Percentiles rank a stretch among this genome's conserved stretches.
phyloP scores from a whole-genome alignment of 2,113 vertebrate genomes.

The Ptilonorhynchus violaceus region DNA sequence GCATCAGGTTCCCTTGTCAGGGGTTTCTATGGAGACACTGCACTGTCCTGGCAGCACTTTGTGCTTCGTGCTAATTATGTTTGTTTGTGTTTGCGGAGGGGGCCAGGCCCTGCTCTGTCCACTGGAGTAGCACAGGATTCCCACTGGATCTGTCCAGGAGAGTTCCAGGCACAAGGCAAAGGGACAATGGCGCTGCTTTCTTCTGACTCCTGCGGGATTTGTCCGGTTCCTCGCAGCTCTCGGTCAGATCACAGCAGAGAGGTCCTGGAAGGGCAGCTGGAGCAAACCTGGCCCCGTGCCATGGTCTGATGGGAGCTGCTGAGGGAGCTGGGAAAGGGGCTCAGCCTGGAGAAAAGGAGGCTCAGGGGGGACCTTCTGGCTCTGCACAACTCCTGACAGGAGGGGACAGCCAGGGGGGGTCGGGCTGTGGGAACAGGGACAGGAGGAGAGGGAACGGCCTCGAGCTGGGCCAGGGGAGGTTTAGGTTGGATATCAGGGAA shows the following conservation, averaged over 20 bases:
- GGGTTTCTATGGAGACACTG: conserved; percentile 54
- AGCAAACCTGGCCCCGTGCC: neutral
- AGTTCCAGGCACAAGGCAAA: neutral
- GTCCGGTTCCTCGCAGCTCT: neutral
- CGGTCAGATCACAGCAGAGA: neutral
- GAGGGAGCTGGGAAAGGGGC: neutral
- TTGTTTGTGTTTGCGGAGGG: neutral
- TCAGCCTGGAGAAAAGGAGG: neutral
- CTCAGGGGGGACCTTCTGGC: neutral
- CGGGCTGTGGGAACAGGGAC: neutral
- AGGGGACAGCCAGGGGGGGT: neutral
- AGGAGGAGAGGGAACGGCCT: neutral
- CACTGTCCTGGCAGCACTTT: conserved; percentile 49
- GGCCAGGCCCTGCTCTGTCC: neutral
- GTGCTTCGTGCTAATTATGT: neutral
- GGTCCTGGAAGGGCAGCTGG: neutral
- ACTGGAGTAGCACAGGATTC: rapidly evolving
- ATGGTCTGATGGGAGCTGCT: neutral
- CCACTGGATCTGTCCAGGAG: neutral
- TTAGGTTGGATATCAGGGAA: neutral
- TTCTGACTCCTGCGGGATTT: neutral
- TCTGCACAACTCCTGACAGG: neutral
- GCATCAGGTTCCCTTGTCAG: neutral
- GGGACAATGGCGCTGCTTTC: rapidly evolving
- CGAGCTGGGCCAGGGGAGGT: neutral